These are phyloP conservation scores for Hyles euphorbiae DNA, from an alignment of 1,140 invertebrate genomes.

Conservation along the genomic window DNA sequence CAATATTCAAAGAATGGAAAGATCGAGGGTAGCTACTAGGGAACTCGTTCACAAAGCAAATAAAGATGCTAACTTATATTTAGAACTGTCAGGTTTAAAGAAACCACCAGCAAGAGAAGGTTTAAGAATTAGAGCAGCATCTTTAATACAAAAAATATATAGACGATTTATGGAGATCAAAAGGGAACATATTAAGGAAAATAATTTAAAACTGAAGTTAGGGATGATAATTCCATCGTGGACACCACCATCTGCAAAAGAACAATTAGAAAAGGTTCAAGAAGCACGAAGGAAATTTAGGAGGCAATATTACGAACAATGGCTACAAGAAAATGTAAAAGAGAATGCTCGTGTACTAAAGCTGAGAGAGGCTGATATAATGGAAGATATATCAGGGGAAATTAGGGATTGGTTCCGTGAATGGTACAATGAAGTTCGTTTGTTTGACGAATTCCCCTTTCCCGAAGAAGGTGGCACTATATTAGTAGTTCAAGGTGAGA, in stretches of 20 bases:
- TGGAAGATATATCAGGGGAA: conserved; percentile 83
- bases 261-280: conserved; percentile 71
- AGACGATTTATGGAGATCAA: conserved; percentile 54
- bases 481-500: conserved; percentile 60
- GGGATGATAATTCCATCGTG: conserved; percentile 53
- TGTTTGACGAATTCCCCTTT: conserved; percentile 66
- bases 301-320: conserved; percentile 69
- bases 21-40: conserved; percentile 35
- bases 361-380: conserved; percentile 75
- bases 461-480: conserved; percentile 65
- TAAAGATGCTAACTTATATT: conserved; percentile 55
- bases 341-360: conserved; percentile 76
- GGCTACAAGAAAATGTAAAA: conserved; percentile 71
- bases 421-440: conserved; percentile 69
- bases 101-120: conserved; percentile 37
- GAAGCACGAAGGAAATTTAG: conserved; percentile 72
- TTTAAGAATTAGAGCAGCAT: conserved; percentile 39
- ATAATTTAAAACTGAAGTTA: conserved; percentile 42
- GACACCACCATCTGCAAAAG: conserved; percentile 50
- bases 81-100: conserved; percentile 62
- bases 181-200: conserved; percentile 38
- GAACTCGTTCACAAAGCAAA: conserved; percentile 40
- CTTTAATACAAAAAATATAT: conserved; percentile 45
- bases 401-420: conserved; percentile 80
- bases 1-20: conserved; percentile 65